These are phyloP conservation scores for Cichladusa arquata DNA, from an alignment of 2,113 vertebrate genomes.

Conservation along the genomic window DNA sequence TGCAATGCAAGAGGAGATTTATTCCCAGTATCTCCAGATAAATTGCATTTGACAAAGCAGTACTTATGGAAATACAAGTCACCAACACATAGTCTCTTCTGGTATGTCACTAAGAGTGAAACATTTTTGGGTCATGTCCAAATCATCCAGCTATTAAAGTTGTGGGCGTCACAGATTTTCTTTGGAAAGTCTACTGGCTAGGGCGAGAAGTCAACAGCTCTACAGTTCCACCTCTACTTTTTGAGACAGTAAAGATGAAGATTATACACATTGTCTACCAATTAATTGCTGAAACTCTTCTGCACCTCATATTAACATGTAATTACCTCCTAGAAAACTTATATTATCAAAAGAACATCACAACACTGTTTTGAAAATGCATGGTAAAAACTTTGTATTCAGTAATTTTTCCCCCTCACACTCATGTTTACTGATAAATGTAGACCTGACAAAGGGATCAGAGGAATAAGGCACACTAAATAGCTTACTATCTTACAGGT, in stretches of 20 bases:
- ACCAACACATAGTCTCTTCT: background rate
- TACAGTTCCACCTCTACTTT: background rate
- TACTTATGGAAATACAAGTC: background rate
- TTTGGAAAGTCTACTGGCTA: background rate
- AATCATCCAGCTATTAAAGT: background rate
- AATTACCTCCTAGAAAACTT: background rate
- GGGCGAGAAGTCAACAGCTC: background rate
- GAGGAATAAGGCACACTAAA: background rate
- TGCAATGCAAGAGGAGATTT: background rate
- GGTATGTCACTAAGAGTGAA: slow-evolving; percentile 1
- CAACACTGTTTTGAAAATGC: background rate
- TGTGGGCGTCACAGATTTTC: background rate
- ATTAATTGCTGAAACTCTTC: background rate
- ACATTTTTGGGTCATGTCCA: background rate
- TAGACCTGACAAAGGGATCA: background rate
- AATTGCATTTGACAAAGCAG: slow-evolving; percentile 39
- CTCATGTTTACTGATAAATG: background rate
- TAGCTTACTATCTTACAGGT: background rate
- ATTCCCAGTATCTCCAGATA: background rate
- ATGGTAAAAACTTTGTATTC: background rate
- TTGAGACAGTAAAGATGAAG: background rate
- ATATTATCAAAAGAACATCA: background rate
- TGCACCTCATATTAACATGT: background rate
- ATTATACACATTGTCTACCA: background rate
- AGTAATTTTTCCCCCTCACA: background rate